Evolutionary conservation across 2,888 invertebrate genomes (phyloP).

Genomic region (Lasioglossum pauxillum): DNA sequence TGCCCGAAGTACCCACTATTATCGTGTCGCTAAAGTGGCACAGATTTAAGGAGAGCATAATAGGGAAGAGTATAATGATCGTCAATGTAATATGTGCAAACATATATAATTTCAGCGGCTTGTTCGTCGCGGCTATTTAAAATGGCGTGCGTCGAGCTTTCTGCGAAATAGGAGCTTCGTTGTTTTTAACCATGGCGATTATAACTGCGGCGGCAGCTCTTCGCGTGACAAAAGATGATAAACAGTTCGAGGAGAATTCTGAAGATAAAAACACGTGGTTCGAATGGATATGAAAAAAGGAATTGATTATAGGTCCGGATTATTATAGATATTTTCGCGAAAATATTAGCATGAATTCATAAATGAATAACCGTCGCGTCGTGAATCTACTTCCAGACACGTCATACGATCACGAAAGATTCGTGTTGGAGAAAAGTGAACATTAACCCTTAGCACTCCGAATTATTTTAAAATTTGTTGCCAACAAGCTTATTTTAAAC

Average conservation of each 20-base stretch:
- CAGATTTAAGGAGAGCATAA: not conserved
- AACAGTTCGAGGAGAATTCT: conserved; percentile 32
- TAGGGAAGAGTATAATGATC: conserved; percentile 40
- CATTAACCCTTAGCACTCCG: no score
- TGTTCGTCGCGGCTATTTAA: conserved; percentile 38
- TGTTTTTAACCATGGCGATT: conserved; percentile 55
- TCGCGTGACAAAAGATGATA: conserved; percentile 73
- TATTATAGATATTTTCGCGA: conserved; percentile 76
- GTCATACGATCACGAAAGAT: conserved; percentile 22
- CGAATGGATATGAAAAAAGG: conserved; percentile 30
- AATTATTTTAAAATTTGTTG: no score
- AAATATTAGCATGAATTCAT: conserved; percentile 74
- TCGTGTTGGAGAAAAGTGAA: not conserved
- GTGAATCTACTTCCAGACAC: conserved; percentile 27
- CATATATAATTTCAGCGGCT: conserved; percentile 66
- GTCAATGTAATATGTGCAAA: conserved; percentile 71
- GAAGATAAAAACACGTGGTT: conserved; percentile 29
- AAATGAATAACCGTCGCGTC: not conserved
- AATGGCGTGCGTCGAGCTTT: conserved; percentile 30
- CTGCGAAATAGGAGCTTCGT: conserved; percentile 53
- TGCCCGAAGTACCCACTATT: not conserved
- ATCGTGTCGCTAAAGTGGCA: conserved; percentile 4
- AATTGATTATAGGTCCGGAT: conserved; percentile 48
- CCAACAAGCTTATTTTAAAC: no score
- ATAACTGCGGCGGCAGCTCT: conserved; percentile 40